A percentile compares a stretch with the other conserved stretches of the same genome.
Conservation (phyloP, 2,113 vertebrate species). For the Calyptomena viridis region DNA sequence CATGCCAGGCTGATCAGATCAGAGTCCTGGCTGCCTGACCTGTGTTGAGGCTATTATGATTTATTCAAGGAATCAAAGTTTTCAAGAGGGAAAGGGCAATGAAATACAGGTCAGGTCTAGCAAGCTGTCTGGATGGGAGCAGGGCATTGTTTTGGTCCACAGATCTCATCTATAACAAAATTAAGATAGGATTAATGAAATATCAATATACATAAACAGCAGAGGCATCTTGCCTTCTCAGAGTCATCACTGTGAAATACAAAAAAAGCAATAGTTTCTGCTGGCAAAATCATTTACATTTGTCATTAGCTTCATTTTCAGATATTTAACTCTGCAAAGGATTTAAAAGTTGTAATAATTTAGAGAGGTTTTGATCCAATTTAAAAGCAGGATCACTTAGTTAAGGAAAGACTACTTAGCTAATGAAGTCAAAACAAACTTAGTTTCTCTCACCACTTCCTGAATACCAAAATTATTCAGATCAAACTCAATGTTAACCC, state of each 20-base stretch:
- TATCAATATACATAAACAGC: background rate
- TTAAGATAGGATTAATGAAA: background rate
- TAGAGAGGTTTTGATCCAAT: fast-evolving
- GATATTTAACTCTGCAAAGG: background rate
- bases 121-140: background rate
- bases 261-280: background rate
- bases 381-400: background rate
- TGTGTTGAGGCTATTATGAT: background rate
- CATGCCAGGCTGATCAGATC: background rate
- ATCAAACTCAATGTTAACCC: background rate
- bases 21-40: background rate
- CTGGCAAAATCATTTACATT: background rate
- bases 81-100: background rate
- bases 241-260: background rate
- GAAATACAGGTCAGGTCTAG: background rate
- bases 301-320: background rate
- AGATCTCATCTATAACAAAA: background rate
- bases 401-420: background rate
- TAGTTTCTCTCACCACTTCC: background rate
- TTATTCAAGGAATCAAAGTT: conserved; percentile 30
- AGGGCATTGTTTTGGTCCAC: background rate
- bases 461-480: background rate
- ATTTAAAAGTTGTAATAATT: background rate
- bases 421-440: background rate
- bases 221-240: background rate